phyloP scores from a whole-genome alignment of 53 echinoderm and acorn worm species.

The Paracentrotus lividus region DNA sequence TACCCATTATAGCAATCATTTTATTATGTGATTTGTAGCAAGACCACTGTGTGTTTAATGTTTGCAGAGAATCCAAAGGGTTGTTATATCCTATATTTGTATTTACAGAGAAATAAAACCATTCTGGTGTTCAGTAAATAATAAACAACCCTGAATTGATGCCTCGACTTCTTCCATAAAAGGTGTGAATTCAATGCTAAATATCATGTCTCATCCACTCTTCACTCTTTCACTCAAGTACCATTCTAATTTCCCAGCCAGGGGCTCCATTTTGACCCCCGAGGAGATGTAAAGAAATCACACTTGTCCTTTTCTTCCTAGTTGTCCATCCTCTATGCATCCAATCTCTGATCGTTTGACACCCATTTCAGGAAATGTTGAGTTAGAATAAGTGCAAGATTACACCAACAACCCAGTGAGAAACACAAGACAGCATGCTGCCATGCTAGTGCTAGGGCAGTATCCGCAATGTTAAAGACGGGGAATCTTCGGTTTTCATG shows the following conservation, averaged over 20 bases:
- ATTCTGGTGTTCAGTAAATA: neutral
- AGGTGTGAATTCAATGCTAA: neutral
- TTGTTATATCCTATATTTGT: too few relatives aligned
- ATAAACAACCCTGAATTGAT: neutral
- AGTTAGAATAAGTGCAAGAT: conserved; percentile 60
- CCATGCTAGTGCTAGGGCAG: neutral
- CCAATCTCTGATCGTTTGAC: conserved; percentile 41
- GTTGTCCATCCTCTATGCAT: conserved; percentile 22
- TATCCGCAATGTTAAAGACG: too few relatives aligned
- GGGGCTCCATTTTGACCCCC: conserved; percentile 32
- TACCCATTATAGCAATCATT: too few relatives aligned
- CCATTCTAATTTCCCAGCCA: conserved; percentile 41
- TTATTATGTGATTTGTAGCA: too few relatives aligned
- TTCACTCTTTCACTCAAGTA: conserved; percentile 28
- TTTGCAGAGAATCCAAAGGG: too few relatives aligned
- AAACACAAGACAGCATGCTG: conserved; percentile 26
- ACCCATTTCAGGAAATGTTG: conserved; percentile 72
- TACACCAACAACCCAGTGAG: conserved; percentile 56
- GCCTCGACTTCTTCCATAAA: neutral
- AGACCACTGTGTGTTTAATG: too few relatives aligned
- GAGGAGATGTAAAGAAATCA: conserved; percentile 55
- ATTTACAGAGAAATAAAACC: too few relatives aligned
- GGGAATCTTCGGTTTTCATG: too few relatives aligned
- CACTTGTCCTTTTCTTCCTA: conserved; percentile 58
- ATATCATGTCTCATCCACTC: conserved; percentile 2